These are phyloP conservation scores for Myanophis thanlyinensis DNA, from an alignment of 2,113 vertebrate genomes.

Conservation along the genomic window DNA sequence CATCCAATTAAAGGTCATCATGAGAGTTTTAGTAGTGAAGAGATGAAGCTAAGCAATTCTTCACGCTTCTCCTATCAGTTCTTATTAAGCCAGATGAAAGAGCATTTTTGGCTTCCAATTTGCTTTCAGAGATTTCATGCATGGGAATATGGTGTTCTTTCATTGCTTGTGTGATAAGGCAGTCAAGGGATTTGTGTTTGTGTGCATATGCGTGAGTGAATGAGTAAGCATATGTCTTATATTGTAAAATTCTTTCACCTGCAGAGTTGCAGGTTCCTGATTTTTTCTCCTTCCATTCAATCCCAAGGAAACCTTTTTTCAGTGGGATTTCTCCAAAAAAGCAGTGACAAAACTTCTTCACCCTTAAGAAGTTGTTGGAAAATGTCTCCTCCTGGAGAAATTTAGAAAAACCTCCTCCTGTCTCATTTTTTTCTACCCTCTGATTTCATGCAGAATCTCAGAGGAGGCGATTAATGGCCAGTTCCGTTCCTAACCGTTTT, in stretches of 20 bases:
- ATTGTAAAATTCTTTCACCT: background rate
- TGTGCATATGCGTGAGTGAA: background rate
- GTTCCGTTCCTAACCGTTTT: background rate
- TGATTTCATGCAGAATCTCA: background rate
- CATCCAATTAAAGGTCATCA: background rate
- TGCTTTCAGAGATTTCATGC: background rate
- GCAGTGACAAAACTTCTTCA: background rate
- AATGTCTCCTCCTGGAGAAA: background rate
- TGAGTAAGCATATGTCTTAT: background rate
- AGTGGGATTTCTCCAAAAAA: background rate
- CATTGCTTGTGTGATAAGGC: background rate
- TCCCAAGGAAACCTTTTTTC: background rate
- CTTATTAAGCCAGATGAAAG: background rate
- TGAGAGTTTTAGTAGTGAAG: background rate
- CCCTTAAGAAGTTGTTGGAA: background rate
- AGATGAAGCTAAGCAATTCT: background rate
- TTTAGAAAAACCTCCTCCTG: background rate
- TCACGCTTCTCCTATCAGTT: background rate
- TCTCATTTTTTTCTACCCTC: background rate
- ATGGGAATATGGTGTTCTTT: background rate
- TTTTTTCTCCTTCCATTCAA: background rate
- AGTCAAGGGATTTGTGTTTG: background rate
- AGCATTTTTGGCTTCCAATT: background rate
- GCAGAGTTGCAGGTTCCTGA: background rate
- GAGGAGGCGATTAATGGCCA: background rate